Base-by-base conservation (phyloP, 2,797 vertebrate genomes). In the Cyprinella venusta region DNA sequence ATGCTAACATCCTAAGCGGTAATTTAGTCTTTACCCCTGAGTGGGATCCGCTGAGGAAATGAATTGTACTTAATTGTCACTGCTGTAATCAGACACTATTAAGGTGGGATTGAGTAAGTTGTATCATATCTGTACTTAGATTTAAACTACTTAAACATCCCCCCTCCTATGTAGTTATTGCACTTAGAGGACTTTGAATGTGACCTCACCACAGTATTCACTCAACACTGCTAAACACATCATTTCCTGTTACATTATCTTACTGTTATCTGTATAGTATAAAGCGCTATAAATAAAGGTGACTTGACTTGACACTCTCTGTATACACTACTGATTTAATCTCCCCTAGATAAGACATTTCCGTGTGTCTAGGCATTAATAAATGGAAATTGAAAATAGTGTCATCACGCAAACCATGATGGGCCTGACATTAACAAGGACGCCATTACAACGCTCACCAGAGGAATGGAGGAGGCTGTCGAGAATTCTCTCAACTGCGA, bases 61-160 rank as follows among this genome's bases (percentile, higher is more conserved):
- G 80, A 83, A 81, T 83, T 84, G 84, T 88, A 89, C 86, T 89
- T 87, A 89, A 87, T 84, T 79, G 79, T 83, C 88, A 88, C 76
- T 82, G 77, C 33, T 82, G 56, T 80, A 86, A 89, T 85, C 88
- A 82, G 79, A 87, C 80, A 78, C 79, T 74, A 69, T 79, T 82
- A 86, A 82, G 63, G 68, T 89, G 77, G 38, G 38, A 82, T 78
- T 40, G 52, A 85, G 68, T 56, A 40, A 81, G 85, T 82, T 75
- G 56, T 79, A 78, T 24, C 30, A 63, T 75, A 12, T 52, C 38
- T 63, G n/a, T 54, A 61, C 59, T 75, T 80, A 63, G 74, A 84
- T 30, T 36, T 16, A 63, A 75, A 72, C 42, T 38, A 59, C 69
- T 75, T 61, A 16, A 38, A 36, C 16, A 69, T 84, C 82, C 61